Evolutionary conservation across 1,140 invertebrate species (phyloP).

Genomic region (Sinonovacula constricta): DNA sequence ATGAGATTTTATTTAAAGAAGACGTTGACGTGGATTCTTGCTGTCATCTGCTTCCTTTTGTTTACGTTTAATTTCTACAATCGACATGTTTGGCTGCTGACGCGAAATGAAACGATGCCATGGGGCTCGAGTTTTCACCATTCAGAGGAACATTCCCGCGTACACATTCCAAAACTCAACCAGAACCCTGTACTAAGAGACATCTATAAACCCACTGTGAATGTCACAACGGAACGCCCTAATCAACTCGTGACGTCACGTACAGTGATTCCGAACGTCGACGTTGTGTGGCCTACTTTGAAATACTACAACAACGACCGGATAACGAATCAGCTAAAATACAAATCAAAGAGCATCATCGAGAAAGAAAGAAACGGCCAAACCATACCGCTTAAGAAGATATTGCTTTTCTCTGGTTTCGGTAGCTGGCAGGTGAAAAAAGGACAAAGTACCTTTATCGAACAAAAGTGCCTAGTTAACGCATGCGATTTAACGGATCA

Average conservation of each 20-base stretch:
- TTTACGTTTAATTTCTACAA: slow-evolving; percentile 59
- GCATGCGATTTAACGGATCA: slow-evolving; percentile 56
- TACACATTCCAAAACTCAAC: background rate
- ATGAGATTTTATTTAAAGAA: slow-evolving; percentile 53
- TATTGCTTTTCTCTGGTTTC: slow-evolving; percentile 57
- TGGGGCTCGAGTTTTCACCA: slow-evolving; percentile 20
- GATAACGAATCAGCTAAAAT: slow-evolving; percentile 62
- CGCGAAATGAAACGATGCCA: slow-evolving; percentile 2
- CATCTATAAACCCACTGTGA: background rate
- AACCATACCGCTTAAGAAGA: slow-evolving; percentile 61
- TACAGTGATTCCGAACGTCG: background rate
- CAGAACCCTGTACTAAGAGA: background rate
- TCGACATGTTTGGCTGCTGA: slow-evolving; percentile 28
- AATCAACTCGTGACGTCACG: background rate
- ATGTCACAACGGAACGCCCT: background rate
- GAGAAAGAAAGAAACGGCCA: background rate
- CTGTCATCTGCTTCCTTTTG: slow-evolving; percentile 30
- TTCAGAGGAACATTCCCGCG: background rate
- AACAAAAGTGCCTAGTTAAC: slow-evolving; percentile 59
- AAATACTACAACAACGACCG: slow-evolving; percentile 56
- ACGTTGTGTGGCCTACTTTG: slow-evolving; percentile 51
- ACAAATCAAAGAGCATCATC: slow-evolving; percentile 38
- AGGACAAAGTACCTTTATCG: slow-evolving; percentile 50
- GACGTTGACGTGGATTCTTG: slow-evolving; percentile 42
- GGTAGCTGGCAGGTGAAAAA: slow-evolving; percentile 40